Evolutionary conservation across 2,797 vertebrate species (phyloP), one percentile per base, ranked within the genome.

Genomic region (Psittacula echo): DNA sequence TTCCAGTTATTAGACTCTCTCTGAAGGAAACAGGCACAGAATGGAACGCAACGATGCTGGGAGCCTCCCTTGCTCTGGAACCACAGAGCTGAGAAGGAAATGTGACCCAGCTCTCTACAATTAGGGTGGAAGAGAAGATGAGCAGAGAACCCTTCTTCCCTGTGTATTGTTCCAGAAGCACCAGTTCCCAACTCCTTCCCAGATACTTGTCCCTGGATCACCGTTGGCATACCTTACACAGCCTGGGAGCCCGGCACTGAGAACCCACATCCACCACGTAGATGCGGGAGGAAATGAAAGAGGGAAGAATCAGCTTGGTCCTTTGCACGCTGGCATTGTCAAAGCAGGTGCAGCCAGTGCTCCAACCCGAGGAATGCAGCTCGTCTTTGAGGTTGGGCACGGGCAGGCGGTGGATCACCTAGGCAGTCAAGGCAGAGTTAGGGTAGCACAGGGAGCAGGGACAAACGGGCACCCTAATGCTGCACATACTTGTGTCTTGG

Each of bases 381-480:
- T 99, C 99, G 1, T 99, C 99, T 1, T 97, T 96, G 24, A 99
- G 95, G 97, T 99, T 98, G 13, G 99, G 99, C 99, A 99, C 97
- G 27, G 98, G 98, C 92, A 99, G 97, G 34, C 99, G 98, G 94
- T 99, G 99, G 97, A 99, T 98, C 80, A 99, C 99, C 99, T 99
- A 26, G 78, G 68, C 77, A 32, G 85, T 5, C 81, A 60, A 85
- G 70, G 71, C 1, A 91, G 29, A 77, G 76, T 23, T 24, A 50
- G 73, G 65, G 48, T 11, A 13, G 13, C 8, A 10, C 8, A 3
- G 34, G 62, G 16, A 14, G 47, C 30, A 26, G 18, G 32, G 24
- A 54, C 15, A 58, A 60, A 34, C 1, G 17, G 58, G 54, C 32
- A 58, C 50, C 11, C 30, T 19, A 20, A 9, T 58, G 54, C 54